A percentile compares a stretch with the other conserved stretches of the same genome.
Conservation (phyloP, 2,797 vertebrate genomes). For the Sitta carolinensis region DNA sequence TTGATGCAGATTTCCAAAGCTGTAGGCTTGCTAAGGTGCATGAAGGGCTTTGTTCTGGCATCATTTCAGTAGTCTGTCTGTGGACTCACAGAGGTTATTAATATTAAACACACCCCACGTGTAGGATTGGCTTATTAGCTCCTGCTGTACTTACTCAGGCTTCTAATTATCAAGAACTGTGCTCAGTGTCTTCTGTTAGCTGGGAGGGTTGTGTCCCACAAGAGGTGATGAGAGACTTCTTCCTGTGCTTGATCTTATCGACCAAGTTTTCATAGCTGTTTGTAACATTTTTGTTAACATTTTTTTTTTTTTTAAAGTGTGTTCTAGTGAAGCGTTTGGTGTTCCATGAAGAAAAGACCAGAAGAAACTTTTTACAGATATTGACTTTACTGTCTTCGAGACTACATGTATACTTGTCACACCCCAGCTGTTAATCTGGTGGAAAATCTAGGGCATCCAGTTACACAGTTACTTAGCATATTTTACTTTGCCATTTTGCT, state of each 20-base stretch:
- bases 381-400: neutral
- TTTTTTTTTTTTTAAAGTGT: neutral
- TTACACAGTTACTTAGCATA: constrained; percentile 38
- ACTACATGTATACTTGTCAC: neutral
- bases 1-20: neutral
- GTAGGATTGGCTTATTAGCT: neutral
- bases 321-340: neutral
- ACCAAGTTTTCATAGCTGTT: neutral
- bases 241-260: neutral
- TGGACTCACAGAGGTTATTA: neutral
- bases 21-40: neutral
- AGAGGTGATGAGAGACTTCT: neutral
- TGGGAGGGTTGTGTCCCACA: neutral
- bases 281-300: neutral
- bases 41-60: neutral
- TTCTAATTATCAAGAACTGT: neutral
- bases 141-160: neutral
- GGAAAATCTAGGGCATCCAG: constrained; percentile 51
- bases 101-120: neutral
- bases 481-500: constrained; percentile 10
- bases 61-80: neutral
- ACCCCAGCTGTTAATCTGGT: constrained; percentile 32
- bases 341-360: neutral
- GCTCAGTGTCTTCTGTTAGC: neutral
- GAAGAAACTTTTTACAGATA: neutral